phyloP scores from a whole-genome alignment of 2,888 invertebrate species.

The Drosophila setosimentum region DNA sequence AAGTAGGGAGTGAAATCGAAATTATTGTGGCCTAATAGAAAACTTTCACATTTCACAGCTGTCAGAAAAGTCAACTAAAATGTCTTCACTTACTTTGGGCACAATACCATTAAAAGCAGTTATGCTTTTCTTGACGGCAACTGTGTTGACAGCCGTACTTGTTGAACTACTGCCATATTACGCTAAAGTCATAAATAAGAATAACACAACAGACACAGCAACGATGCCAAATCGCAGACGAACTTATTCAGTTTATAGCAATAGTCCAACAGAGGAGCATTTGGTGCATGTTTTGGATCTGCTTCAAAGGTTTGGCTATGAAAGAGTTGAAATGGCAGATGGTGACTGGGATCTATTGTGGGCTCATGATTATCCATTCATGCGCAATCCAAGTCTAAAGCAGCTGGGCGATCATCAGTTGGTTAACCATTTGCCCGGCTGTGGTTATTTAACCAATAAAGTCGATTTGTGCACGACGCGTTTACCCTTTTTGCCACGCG shows the following conservation, averaged over 20 bases:
- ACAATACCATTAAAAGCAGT: constrained; percentile 64
- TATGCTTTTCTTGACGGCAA: constrained; percentile 66
- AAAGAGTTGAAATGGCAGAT: constrained; percentile 86
- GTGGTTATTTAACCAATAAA: constrained; percentile 97
- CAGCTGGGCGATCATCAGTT: constrained; percentile 90
- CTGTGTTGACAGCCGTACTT: constrained; percentile 66
- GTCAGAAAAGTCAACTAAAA: constrained; percentile 12
- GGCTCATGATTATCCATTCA: constrained; percentile 97
- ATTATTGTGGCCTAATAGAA: neutral
- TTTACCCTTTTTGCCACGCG: constrained; percentile 93
- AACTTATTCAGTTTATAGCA: constrained; percentile 88
- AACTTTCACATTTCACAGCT: constrained; percentile 69
- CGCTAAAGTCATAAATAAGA: constrained; percentile 27
- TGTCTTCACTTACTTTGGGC: constrained; percentile 4
- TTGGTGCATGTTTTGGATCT: constrained; percentile 92
- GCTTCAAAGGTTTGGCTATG: constrained; percentile 91
- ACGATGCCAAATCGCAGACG: constrained; percentile 53
- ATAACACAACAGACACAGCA: constrained; percentile 1
- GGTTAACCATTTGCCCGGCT: constrained; percentile 97
- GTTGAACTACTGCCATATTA: constrained; percentile 67
- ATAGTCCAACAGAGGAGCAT: constrained; percentile 86
- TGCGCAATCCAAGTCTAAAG: constrained; percentile 84
- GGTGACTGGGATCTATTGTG: constrained; percentile 94
- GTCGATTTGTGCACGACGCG: constrained; percentile 93
- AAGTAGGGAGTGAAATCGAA: neutral